Evolutionary conservation across 2,888 invertebrate species (phyloP), one percentile per base, ranked within the genome.

Genomic region (Eristalinus aeneus): DNA sequence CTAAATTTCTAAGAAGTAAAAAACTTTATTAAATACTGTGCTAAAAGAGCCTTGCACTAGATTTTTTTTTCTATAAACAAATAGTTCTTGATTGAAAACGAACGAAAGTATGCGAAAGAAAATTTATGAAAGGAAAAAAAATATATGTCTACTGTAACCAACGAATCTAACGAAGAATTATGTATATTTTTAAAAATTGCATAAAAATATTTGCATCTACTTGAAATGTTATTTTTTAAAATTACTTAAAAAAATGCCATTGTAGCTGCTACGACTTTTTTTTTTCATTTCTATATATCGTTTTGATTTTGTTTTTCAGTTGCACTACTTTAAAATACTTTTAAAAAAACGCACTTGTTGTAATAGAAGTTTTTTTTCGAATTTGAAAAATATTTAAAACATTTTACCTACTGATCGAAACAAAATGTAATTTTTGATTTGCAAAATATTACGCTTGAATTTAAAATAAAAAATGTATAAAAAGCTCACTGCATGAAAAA

Each of bases 341-440:
- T 73, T 39, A 73, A 85, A 54, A 10, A 68, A 85, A 85, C 84
- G 80, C 75, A 69, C 76, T 68, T 80, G 80, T 71, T 84, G 34
- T 60, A 32, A n/a, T n/a, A n/a, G n/a, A 3, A 27, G 5, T 27
- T 20, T 60, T 36, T 32, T 67, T 56, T n/a, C 22, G 27, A 56
- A 22, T 61, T 67, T 2, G 31, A n/a, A 34, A 61, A 68, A 72
- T 36, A 23, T 84, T 63, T 80, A 80, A 34, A 6, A 34, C 10
- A 0, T 31, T 72, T 72, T 72, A 84, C 71, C 75, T 85, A 80
- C 72, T 67, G 22, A 39, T 74, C 75, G 75, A 53, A 60, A 67
- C 72, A 36, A 72, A 58, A 68, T 65, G 46, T 16, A 32, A 60
- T 20, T 56, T 22, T 32, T 68, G 69, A 22, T 63, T 72, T 63